These are phyloP conservation scores for Caenorhabditis remanei DNA, from an alignment of 1,140 invertebrate genomes.

Conservation along the genomic window DNA sequence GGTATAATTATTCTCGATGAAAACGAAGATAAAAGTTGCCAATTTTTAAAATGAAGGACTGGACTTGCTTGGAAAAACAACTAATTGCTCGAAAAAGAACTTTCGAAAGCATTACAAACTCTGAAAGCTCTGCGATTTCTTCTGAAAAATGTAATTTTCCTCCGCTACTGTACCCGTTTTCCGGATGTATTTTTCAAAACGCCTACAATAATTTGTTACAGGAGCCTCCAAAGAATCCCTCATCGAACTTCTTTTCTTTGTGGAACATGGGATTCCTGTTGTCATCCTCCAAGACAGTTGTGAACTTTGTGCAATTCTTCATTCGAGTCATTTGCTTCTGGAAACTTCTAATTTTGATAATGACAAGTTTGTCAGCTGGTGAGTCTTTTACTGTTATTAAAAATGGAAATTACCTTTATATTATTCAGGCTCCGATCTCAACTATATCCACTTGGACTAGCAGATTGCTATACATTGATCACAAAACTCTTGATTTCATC, in stretches of 20 bases:
- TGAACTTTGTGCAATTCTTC: constrained; percentile 71
- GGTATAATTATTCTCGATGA: no score
- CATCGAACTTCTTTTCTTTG: constrained; percentile 68
- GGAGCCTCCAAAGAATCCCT: constrained; percentile 64
- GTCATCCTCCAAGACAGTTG: constrained; percentile 73
- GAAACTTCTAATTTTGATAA: constrained; percentile 69
- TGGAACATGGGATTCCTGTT: constrained; percentile 72
- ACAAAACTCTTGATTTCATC: constrained; percentile 50
- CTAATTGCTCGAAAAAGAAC: no score
- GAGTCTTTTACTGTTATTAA: neutral
- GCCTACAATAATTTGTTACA: neutral
- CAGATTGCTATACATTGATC: neutral
- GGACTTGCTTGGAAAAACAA: no score
- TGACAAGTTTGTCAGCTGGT: constrained; percentile 67
- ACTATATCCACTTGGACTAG: constrained; percentile 22
- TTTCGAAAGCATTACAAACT: no score
- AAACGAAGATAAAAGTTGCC: no score
- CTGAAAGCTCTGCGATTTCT: no score
- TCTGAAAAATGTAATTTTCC: no score
- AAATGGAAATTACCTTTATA: no score
- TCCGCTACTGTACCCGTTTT: no score
- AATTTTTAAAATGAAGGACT: no score
- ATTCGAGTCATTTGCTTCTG: constrained; percentile 65
- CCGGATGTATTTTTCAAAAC: neutral
- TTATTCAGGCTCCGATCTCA: constrained; percentile 34